Percentiles rank a stretch among this genome's conserved stretches.
phyloP scores from a whole-genome alignment of 2,888 invertebrate species.

The Chelonus formosanus region DNA sequence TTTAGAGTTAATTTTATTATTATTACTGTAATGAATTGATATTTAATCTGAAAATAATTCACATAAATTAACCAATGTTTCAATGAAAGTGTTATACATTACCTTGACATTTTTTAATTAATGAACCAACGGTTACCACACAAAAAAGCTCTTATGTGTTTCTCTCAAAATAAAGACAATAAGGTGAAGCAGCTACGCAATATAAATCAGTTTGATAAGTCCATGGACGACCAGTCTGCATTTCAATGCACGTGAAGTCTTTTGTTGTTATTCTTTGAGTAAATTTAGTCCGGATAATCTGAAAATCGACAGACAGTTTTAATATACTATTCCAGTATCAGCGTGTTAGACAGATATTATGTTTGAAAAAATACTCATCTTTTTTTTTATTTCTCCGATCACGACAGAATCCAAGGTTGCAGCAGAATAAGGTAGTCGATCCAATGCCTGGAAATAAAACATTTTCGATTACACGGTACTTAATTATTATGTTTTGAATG shows the following conservation, averaged over 20 bases:
- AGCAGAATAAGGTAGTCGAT: no score
- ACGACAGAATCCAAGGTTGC: no score
- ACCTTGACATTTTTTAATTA: conserved; percentile 77
- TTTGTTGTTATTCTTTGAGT: conserved; percentile 79
- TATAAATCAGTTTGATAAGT: conserved; percentile 93
- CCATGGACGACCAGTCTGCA: conserved; percentile 91
- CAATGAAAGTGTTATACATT: background rate
- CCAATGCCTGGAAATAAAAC: no score
- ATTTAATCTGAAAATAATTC: background rate
- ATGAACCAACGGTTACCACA: conserved; percentile 74
- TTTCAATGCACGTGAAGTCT: conserved; percentile 86
- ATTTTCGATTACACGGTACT: no score
- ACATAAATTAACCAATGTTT: background rate
- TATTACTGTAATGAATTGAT: background rate
- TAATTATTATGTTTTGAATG: no score
- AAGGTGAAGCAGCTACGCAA: conserved; percentile 87
- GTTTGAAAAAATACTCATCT: no score
- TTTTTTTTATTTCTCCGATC: no score
- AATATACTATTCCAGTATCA: no score
- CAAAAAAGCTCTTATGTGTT: conserved; percentile 84
- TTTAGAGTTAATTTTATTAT: conserved; percentile 27
- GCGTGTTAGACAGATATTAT: no score
- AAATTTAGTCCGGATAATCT: conserved; percentile 71
- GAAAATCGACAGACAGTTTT: no score
- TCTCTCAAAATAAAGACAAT: conserved; percentile 83